Conservation (phyloP, 2,113 vertebrate genomes). For the Turdus rufiventris region DNA sequence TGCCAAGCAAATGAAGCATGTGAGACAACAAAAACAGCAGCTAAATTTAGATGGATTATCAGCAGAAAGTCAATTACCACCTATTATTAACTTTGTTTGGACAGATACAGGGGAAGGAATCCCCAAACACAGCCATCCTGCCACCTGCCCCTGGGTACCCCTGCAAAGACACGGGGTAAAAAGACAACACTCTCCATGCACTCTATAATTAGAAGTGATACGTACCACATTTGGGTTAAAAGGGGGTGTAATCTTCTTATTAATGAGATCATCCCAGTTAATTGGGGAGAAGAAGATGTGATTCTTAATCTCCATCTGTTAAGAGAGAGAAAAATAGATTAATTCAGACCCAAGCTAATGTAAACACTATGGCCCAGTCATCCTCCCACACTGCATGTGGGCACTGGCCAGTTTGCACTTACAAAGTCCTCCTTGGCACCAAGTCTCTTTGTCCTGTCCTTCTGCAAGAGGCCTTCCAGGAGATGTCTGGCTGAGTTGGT, state of each 20-base stretch:
- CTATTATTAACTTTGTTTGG: neutral
- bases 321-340: slow-evolving; percentile 55
- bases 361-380: neutral
- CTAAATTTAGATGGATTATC: neutral
- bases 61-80: neutral
- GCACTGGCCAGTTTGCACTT: slow-evolving; percentile 62
- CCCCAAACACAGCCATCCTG: neutral
- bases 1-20: neutral
- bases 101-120: neutral
- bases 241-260: slow-evolving; percentile 97
- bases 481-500: slow-evolving; percentile 93
- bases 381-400: neutral
- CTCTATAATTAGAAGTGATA: slow-evolving; percentile 49
- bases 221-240: slow-evolving; percentile 99
- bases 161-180: neutral
- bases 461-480: slow-evolving; percentile 94
- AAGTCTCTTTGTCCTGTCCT: slow-evolving; percentile 91
- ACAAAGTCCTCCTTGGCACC: slow-evolving; percentile 96
- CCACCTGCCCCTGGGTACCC: neutral
- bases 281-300: slow-evolving; percentile 98
- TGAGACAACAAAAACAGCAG: neutral
- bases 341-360: slow-evolving; percentile 27
- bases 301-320: slow-evolving; percentile 95
- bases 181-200: neutral
- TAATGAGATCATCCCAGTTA: slow-evolving; percentile 98